These are phyloP conservation scores for Sabatieria punctata DNA, from an alignment of 2,888 invertebrate genomes.

Conservation along the genomic window DNA sequence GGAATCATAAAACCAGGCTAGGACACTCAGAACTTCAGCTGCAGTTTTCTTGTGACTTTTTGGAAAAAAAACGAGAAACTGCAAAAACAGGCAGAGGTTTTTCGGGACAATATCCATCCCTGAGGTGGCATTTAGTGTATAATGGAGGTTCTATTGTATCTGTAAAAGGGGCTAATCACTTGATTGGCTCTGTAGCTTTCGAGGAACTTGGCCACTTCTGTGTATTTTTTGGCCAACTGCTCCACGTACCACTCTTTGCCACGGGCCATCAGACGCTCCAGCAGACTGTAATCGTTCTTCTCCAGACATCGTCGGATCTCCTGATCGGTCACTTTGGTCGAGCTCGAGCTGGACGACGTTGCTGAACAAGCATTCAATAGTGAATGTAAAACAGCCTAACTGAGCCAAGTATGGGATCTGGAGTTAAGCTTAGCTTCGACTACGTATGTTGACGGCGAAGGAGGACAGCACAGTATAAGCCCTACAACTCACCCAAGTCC, in stretches of 20 bases:
- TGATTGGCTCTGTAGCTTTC: slow-evolving; percentile 3
- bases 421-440: too few species aligned
- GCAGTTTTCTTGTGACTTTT: too few species aligned
- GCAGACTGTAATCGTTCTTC: background rate
- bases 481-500: too few species aligned
- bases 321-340: background rate
- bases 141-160: too few species aligned
- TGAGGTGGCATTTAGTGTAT: too few species aligned
- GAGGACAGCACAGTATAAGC: too few species aligned
- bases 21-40: too few species aligned
- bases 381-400: background rate
- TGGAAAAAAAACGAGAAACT: too few species aligned
- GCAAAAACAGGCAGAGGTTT: too few species aligned
- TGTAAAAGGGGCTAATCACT: background rate
- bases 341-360: background rate
- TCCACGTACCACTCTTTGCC: slow-evolving; percentile 1
- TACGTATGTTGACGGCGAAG: too few species aligned
- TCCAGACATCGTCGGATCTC: slow-evolving; percentile 1
- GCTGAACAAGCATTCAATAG: background rate
- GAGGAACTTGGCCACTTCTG: slow-evolving; percentile 2
- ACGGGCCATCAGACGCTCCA: slow-evolving; percentile 1
- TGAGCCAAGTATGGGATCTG: background rate
- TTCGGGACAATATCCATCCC: too few species aligned
- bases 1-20: too few species aligned
- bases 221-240: slow-evolving; percentile 2